Conservation (phyloP, 2,888 invertebrate species). For the Diarsia rubi region DNA sequence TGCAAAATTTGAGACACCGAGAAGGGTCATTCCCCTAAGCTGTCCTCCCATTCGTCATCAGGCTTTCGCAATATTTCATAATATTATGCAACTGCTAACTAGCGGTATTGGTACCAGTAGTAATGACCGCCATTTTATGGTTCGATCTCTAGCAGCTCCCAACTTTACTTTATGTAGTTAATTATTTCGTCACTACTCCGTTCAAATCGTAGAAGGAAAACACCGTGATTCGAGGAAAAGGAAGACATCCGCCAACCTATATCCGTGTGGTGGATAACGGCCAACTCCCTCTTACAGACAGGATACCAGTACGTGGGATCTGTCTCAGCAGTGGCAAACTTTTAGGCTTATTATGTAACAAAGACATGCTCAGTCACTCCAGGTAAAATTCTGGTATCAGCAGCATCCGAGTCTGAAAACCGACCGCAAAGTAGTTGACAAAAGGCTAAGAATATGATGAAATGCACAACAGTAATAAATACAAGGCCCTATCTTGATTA, state of each 20-base stretch:
- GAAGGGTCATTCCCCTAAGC: background rate
- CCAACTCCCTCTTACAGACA: background rate
- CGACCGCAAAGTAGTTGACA: background rate
- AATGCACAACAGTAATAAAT: background rate
- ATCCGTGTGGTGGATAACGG: background rate
- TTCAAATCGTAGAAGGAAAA: background rate
- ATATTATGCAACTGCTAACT: background rate
- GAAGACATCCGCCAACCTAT: background rate
- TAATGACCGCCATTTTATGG: background rate
- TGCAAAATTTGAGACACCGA: background rate
- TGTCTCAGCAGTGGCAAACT: background rate
- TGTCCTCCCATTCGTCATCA: background rate
- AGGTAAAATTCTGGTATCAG: too few species aligned
- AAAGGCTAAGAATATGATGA: background rate
- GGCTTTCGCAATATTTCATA: constrained; percentile 31
- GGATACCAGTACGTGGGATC: background rate
- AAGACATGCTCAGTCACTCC: background rate
- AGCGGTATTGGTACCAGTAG: background rate
- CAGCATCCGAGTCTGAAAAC: background rate
- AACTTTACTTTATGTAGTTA: background rate
- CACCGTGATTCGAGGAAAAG: background rate
- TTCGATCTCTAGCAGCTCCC: background rate
- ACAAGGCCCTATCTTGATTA: constrained; percentile 11
- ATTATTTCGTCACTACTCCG: background rate
- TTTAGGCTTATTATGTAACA: background rate